A percentile compares a stretch with the other conserved stretches of the same genome.
Evolutionary conservation across 2,113 vertebrate genomes (phyloP).

Genomic region (Mirounga angustirostris): DNA sequence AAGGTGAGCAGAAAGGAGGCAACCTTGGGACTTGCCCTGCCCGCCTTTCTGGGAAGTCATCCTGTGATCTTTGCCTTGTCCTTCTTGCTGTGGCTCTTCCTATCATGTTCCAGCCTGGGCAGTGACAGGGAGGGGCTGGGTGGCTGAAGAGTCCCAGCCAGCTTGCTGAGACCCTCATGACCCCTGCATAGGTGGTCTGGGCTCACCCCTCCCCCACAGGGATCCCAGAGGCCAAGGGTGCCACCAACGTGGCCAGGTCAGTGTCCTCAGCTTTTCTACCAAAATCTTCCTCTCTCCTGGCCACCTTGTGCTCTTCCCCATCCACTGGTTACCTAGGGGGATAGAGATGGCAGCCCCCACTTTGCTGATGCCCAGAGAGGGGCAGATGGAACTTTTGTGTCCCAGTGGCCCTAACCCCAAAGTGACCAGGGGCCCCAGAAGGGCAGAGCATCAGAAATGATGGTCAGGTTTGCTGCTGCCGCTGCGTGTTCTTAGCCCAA

Average conservation of each 20-base stretch:
- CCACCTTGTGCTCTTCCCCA: background rate
- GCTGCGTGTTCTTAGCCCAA: background rate
- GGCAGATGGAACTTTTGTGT: background rate
- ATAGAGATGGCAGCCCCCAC: background rate
- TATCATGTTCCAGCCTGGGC: background rate
- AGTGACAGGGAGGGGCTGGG: slow-evolving; percentile 74
- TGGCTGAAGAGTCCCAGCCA: background rate
- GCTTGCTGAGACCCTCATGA: background rate
- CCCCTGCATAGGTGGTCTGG: background rate
- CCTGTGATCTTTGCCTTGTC: background rate
- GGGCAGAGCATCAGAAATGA: background rate
- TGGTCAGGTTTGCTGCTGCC: background rate
- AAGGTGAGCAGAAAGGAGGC: slow-evolving; percentile 88
- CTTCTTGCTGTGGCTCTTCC: background rate
- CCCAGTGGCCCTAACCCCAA: background rate
- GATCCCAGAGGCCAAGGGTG: background rate
- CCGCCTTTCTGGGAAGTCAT: background rate
- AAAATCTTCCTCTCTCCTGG: background rate
- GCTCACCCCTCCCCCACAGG: background rate
- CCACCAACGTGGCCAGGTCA: background rate
- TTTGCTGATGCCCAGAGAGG: background rate
- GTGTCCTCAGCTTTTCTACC: background rate
- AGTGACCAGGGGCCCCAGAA: background rate
- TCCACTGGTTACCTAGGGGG: background rate
- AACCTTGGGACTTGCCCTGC: background rate